A percentile compares a stretch with the other conserved stretches of the same genome.
Conservation (phyloP, 2,888 invertebrate species). For the Agonopterix heracliana region DNA sequence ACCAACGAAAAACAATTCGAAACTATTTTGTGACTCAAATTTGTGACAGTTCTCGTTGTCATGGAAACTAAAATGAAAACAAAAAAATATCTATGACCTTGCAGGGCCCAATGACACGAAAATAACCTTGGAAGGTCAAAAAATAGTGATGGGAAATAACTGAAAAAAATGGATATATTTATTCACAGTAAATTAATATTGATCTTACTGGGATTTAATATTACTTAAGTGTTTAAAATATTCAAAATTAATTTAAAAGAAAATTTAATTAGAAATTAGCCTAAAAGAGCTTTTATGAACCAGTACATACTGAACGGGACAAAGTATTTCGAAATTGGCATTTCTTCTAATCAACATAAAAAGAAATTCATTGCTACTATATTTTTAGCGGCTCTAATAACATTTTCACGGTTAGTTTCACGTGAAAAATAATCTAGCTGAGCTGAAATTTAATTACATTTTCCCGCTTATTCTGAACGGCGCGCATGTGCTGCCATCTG, state of each 20-base stretch:
- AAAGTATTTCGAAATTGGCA: background rate
- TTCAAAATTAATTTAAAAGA: background rate
- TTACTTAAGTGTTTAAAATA: background rate
- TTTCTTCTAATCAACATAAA: constrained; percentile 47
- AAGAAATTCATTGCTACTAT: constrained; percentile 35
- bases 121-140: constrained; percentile 2
- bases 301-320: background rate
- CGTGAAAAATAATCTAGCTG: constrained; percentile 25
- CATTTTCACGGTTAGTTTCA: constrained; percentile 48
- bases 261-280: background rate
- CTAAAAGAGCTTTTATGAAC: background rate
- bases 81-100: constrained; percentile 9
- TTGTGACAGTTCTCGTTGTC: constrained; percentile 7
- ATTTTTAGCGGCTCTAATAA: constrained; percentile 39
- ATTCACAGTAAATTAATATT: background rate
- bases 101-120: constrained; percentile 5
- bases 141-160: constrained; percentile 1
- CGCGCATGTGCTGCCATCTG: constrained; percentile 41
- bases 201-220: no score
- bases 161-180: background rate
- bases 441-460: constrained; percentile 29
- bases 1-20: background rate
- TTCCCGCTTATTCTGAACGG: constrained; percentile 13
- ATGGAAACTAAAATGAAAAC: constrained; percentile 14
- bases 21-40: no score